Conservation (phyloP, 2,888 invertebrate genomes). For the Torymus texanus region DNA sequence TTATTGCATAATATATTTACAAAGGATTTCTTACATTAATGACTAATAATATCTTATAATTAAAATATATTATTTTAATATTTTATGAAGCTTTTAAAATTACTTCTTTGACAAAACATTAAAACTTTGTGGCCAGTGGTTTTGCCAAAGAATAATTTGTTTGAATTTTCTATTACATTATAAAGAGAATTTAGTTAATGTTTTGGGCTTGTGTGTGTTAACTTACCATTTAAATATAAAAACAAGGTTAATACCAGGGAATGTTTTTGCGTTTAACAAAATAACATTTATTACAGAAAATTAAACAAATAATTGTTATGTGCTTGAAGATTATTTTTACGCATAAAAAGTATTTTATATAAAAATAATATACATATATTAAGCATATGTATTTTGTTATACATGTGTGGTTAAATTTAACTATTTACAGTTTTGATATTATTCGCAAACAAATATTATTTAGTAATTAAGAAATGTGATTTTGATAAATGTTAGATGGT, state of each 20-base stretch:
- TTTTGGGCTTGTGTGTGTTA: conserved; percentile 39
- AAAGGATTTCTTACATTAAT: conserved; percentile 29
- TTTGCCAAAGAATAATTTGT: conserved; percentile 14
- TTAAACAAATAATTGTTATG: conserved; percentile 1
- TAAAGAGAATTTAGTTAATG: conserved; percentile 6
- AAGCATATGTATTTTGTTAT: background rate
- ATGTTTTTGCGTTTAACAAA: conserved; percentile 19
- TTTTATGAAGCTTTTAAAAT: conserved; percentile 14
- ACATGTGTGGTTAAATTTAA: background rate
- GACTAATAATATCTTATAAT: conserved; percentile 49
- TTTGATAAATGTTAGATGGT: no score
- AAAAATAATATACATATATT: no score
- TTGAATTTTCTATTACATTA: background rate
- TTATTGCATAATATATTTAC: background rate
- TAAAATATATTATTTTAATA: conserved; percentile 7
- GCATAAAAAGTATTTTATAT: background rate
- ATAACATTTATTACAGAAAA: conserved; percentile 24
- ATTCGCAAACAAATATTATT: no score
- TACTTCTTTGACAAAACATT: background rate
- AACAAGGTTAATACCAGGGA: background rate
- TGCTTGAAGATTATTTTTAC: conserved; percentile 17
- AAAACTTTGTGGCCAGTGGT: background rate
- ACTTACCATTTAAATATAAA: conserved; percentile 2
- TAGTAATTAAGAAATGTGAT: no score
- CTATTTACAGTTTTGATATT: no score